Percentiles rank a stretch among this genome's conserved stretches.
These are phyloP conservation scores for Sturnira hondurensis DNA, from an alignment of 2,113 vertebrate species.

Conservation along the genomic window DNA sequence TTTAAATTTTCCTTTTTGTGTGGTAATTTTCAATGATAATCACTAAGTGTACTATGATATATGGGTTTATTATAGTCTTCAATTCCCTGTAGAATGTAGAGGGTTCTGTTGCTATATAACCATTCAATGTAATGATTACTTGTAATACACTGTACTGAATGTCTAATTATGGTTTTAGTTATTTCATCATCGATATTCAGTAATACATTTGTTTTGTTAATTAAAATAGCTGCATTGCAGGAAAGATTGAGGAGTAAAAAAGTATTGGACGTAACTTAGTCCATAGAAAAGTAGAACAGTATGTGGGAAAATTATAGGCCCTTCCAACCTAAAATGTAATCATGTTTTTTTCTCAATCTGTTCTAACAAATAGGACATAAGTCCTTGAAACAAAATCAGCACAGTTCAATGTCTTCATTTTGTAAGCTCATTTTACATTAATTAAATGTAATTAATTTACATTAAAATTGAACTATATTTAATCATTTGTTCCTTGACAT, in stretches of 20 bases:
- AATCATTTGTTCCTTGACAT: slow-evolving; percentile 22
- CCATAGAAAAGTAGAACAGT: slow-evolving; percentile 11
- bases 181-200: slow-evolving; percentile 46
- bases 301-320: not conserved
- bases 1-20: not conserved
- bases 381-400: slow-evolving; percentile 29
- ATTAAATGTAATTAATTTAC: no score
- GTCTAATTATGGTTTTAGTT: slow-evolving; percentile 54
- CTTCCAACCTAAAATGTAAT: not conserved
- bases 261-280: not conserved
- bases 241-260: not conserved
- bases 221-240: slow-evolving; percentile 49
- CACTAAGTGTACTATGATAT: not conserved
- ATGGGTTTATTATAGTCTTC: slow-evolving; percentile 14
- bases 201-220: slow-evolving; percentile 45
- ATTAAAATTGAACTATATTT: slow-evolving; percentile 3
- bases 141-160: slow-evolving; percentile 54
- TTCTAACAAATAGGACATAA: slow-evolving; percentile 8
- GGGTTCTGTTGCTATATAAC: slow-evolving; percentile 55
- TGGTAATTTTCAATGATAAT: not conserved
- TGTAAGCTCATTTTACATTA: slow-evolving; percentile 30
- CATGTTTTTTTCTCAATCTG: slow-evolving; percentile 39
- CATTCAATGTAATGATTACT: slow-evolving; percentile 27
- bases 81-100: not conserved
- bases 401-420: slow-evolving; percentile 5